These are phyloP conservation scores for Altica lythri DNA, from an alignment of 2,888 invertebrate genomes.

Conservation along the genomic window DNA sequence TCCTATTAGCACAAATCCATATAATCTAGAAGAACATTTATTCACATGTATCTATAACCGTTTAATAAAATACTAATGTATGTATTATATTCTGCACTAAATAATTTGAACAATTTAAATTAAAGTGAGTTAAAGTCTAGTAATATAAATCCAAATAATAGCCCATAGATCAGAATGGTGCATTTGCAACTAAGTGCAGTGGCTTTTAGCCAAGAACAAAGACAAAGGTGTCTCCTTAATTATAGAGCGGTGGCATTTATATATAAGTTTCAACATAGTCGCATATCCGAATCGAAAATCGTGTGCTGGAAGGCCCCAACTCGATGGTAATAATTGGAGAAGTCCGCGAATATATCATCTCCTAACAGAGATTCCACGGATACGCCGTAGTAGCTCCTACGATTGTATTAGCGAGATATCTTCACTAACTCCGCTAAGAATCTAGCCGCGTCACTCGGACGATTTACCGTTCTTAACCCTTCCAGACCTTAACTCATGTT, in stretches of 20 bases:
- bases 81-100: too few species aligned
- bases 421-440: slow-evolving; percentile 51
- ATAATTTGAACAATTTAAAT: too few species aligned
- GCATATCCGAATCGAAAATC: slow-evolving; percentile 22
- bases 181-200: slow-evolving; percentile 2
- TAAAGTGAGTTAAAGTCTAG: too few species aligned
- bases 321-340: slow-evolving; percentile 50
- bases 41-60: too few species aligned
- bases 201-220: slow-evolving; percentile 10
- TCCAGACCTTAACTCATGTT: slow-evolving; percentile 42
- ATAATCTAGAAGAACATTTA: too few species aligned
- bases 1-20: too few species aligned
- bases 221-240: slow-evolving; percentile 35
- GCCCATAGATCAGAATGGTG: background rate
- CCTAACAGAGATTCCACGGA: slow-evolving; percentile 43
- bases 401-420: slow-evolving; percentile 52
- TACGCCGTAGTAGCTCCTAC: slow-evolving; percentile 36
- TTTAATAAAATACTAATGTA: too few species aligned
- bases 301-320: slow-evolving; percentile 33
- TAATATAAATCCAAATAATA: slow-evolving; percentile 4
- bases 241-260: slow-evolving; percentile 27
- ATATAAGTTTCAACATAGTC: slow-evolving; percentile 34
- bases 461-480: slow-evolving; percentile 53
- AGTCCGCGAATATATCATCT: slow-evolving; percentile 50
- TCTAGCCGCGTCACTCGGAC: slow-evolving; percentile 47